A percentile compares a stretch with the other conserved stretches of the same genome.
Evolutionary conservation across 2,113 vertebrate genomes (phyloP).

Genomic region (Circaetus gallicus): DNA sequence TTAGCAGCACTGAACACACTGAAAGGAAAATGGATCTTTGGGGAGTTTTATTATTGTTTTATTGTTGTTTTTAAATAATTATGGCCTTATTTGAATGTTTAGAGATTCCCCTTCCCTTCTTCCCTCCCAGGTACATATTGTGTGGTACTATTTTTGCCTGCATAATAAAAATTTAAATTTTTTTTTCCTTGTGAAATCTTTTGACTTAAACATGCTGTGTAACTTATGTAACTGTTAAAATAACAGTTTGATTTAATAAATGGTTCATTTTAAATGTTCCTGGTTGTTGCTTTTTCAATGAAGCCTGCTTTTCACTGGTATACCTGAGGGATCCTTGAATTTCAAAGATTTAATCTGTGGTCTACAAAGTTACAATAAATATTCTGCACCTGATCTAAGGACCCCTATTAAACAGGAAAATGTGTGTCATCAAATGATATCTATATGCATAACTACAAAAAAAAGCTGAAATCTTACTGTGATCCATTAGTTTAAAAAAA

Average conservation of each 20-base stretch:
- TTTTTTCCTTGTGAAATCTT: constrained; percentile 84
- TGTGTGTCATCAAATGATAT: background rate
- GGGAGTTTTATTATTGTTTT: constrained; percentile 73
- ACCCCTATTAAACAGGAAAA: background rate
- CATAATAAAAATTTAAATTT: constrained; percentile 87
- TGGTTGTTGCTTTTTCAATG: constrained; percentile 48
- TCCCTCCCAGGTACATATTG: constrained; percentile 88
- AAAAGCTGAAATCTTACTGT: background rate
- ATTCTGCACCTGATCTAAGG: background rate
- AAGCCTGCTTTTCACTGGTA: background rate
- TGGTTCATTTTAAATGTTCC: constrained; percentile 78
- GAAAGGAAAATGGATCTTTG: constrained; percentile 72
- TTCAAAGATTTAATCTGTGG: background rate
- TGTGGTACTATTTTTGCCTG: constrained; percentile 98
- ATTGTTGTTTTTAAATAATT: constrained; percentile 83
- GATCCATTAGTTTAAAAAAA: background rate
- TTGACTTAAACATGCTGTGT: constrained; percentile 87
- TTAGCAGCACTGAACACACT: constrained; percentile 84
- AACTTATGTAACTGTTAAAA: constrained; percentile 97
- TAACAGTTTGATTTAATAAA: constrained; percentile 99
- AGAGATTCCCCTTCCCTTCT: constrained; percentile 66
- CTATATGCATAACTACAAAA: background rate
- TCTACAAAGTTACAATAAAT: background rate
- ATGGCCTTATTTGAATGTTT: constrained; percentile 84
- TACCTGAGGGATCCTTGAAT: background rate